Evolutionary conservation across 92 coral and sea anemone species (phyloP).

Genomic region (Desmophyllum pertusum): DNA sequence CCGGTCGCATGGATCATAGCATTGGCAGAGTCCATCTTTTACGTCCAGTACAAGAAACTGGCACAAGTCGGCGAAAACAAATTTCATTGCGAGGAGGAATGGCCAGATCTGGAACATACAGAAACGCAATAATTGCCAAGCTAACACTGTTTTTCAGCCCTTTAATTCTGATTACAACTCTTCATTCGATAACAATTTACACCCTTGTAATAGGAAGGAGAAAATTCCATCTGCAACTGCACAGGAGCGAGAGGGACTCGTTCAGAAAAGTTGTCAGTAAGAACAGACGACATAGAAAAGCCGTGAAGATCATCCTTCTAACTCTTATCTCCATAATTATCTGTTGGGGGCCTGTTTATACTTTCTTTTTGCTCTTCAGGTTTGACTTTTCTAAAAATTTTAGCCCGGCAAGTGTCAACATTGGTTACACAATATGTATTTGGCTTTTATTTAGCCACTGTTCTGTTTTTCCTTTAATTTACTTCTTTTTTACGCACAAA

Average conservation of each 20-base stretch:
- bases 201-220: conserved; percentile 31
- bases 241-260: not conserved
- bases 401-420: conserved; percentile 16
- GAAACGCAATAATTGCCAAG: not conserved
- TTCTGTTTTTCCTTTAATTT: conserved; percentile 69
- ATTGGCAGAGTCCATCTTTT: conserved; percentile 26
- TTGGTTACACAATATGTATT: conserved; percentile 32
- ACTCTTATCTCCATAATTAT: conserved; percentile 59
- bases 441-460: conserved; percentile 66
- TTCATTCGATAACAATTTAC: conserved; percentile 54
- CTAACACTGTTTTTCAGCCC: conserved; percentile 35
- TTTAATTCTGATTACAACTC: conserved; percentile 33
- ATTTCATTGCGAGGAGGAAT: conserved; percentile 45
- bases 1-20: conserved; percentile 67
- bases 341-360: conserved; percentile 73
- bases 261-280: conserved; percentile 17
- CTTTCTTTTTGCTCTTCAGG: conserved; percentile 5
- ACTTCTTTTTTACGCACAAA: conserved; percentile 62
- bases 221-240: conserved; percentile 4
- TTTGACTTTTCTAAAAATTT: not conserved
- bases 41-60: conserved; percentile 31
- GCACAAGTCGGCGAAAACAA: conserved; percentile 8
- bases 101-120: conserved; percentile 34
- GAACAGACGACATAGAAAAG: conserved; percentile 60
- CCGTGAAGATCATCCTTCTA: conserved; percentile 61